Evolutionary conservation across 2,797 vertebrate genomes (phyloP).

Genomic region (Tympanoctomys barrerae): DNA sequence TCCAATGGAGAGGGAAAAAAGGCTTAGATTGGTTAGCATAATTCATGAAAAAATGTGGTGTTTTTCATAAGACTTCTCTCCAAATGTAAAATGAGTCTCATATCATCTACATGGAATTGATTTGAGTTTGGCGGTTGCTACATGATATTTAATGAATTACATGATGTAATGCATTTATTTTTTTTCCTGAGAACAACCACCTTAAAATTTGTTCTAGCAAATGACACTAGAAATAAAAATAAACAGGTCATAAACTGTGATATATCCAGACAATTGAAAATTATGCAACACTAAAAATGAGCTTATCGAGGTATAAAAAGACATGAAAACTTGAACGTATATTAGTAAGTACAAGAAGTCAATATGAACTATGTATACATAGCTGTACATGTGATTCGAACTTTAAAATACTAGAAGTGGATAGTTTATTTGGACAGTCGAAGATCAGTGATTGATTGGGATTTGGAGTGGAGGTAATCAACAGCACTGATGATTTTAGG

Average conservation of each 20-base stretch:
- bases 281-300: conserved; percentile 52
- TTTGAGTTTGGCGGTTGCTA: not conserved
- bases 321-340: not conserved
- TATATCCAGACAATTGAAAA: conserved; percentile 45
- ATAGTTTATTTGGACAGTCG: conserved; percentile 11
- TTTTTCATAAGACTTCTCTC: conserved; percentile 12
- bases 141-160: not conserved
- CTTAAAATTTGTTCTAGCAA: conserved; percentile 52
- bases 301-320: conserved; percentile 54
- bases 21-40: not conserved
- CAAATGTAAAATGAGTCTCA: conserved; percentile 34
- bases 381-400: conserved; percentile 36
- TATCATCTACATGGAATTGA: conserved; percentile 21
- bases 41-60: conserved; percentile 26
- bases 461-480: not conserved
- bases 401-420: conserved; percentile 52
- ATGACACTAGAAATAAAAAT: conserved; percentile 56
- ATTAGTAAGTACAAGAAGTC: conserved; percentile 44
- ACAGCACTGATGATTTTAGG: not conserved
- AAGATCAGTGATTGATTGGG: not conserved
- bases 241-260: conserved; percentile 26
- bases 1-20: not conserved
- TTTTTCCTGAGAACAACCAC: conserved; percentile 24
- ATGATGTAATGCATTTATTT: conserved; percentile 3
- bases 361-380: not conserved